Percentiles rank a stretch among this genome's conserved stretches.
Conservation (phyloP, 2,797 vertebrate genomes). For the Eospalax fontanierii region DNA sequence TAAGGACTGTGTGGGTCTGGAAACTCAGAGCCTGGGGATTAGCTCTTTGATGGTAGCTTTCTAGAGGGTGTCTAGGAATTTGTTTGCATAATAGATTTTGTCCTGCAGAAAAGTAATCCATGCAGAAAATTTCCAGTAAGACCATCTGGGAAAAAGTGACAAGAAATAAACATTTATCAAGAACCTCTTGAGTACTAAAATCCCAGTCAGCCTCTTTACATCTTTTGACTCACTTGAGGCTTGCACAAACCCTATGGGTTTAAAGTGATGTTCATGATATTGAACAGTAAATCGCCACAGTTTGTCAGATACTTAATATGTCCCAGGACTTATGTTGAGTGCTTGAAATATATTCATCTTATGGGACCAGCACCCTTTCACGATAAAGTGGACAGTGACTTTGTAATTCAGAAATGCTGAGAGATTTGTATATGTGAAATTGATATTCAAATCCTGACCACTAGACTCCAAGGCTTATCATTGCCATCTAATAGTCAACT, state of each 20-base stretch:
- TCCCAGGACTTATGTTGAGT: background rate
- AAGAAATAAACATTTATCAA: constrained; percentile 33
- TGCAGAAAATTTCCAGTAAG: constrained; percentile 9
- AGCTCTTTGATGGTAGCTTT: constrained; percentile 49
- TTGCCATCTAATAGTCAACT: background rate
- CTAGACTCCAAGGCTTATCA: background rate
- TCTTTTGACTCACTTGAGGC: constrained; percentile 21
- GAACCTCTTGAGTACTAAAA: background rate
- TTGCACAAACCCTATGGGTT: background rate
- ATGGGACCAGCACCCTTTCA: background rate
- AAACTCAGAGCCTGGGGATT: background rate
- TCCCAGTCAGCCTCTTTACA: background rate
- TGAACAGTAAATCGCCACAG: background rate
- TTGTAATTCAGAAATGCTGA: background rate
- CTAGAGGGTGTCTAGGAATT: constrained; percentile 10
- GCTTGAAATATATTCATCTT: background rate
- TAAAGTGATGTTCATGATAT: background rate
- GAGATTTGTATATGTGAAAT: background rate
- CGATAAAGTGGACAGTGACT: background rate
- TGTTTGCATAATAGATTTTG: background rate
- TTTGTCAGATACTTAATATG: background rate
- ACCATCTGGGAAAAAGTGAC: constrained; percentile 49
- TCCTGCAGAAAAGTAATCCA: constrained; percentile 15
- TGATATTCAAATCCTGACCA: background rate
- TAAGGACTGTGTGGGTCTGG: background rate